Conservation (phyloP, 2,888 invertebrate species). For the Tryphoninae sp. region DNA sequence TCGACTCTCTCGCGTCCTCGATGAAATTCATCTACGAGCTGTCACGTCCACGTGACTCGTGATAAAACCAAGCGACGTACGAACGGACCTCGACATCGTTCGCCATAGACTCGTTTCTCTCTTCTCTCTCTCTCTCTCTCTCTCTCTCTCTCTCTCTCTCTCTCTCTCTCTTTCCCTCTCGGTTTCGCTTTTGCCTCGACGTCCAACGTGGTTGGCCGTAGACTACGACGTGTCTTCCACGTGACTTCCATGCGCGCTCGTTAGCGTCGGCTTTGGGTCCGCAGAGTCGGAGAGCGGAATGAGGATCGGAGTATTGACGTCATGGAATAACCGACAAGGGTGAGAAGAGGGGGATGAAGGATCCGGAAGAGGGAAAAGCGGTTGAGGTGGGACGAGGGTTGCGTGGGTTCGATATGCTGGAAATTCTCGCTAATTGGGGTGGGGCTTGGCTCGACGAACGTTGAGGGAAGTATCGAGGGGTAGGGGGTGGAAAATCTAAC, state of each 20-base stretch:
- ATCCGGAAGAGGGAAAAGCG: slow-evolving; percentile 45
- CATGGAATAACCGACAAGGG: slow-evolving; percentile 60
- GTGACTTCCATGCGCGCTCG: slow-evolving; percentile 80
- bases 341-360: slow-evolving; percentile 33
- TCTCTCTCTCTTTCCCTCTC: slow-evolving; percentile 64
- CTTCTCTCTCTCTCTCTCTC: slow-evolving; percentile 30
- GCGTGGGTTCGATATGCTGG: slow-evolving; percentile 65
- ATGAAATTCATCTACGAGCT: slow-evolving; percentile 67
- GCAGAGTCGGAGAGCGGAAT: slow-evolving; percentile 64
- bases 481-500: slow-evolving; percentile 72
- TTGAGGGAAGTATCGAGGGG: slow-evolving; percentile 53
- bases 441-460: slow-evolving; percentile 58
- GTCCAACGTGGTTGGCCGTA: slow-evolving; percentile 14
- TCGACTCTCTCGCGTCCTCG: slow-evolving; percentile 27
- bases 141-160: background rate
- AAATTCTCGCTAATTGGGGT: slow-evolving; percentile 78
- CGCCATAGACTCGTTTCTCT: slow-evolving; percentile 38
- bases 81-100: slow-evolving; percentile 60
- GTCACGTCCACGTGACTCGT: slow-evolving; percentile 75
- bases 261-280: slow-evolving; percentile 79
- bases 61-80: slow-evolving; percentile 47
- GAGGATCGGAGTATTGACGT: slow-evolving; percentile 65
- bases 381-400: slow-evolving; percentile 45
- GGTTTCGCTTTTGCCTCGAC: slow-evolving; percentile 45
- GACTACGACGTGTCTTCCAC: slow-evolving; percentile 74